These are phyloP conservation scores for Caenorhabditis sp. DNA, from an alignment of 2,888 invertebrate genomes.

Conservation along the genomic window DNA sequence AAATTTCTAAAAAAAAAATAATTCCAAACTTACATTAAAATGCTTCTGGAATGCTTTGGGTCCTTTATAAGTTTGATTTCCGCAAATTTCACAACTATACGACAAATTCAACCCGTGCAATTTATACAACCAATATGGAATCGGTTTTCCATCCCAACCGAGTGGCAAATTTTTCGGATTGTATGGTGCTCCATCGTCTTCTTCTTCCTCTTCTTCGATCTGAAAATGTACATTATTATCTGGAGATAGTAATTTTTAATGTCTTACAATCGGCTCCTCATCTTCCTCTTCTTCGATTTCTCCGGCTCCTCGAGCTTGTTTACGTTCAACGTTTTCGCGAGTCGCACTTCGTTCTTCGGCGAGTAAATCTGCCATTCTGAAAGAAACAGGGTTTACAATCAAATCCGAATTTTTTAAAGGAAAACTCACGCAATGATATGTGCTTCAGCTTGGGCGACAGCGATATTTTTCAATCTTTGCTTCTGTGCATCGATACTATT, in stretches of 20 bases:
- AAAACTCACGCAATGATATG: conserved; percentile 23
- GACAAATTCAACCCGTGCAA: conserved; percentile 97
- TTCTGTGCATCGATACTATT: conserved; percentile 53
- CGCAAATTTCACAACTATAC: conserved; percentile 98
- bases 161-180: conserved; percentile 99
- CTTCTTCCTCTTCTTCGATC: conserved; percentile 72
- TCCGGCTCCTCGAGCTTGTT: conserved; percentile 80
- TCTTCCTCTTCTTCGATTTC: conserved; percentile 78
- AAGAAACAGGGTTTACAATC: conserved; percentile 9
- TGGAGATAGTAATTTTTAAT: too few relatives aligned
- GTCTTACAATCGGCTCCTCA: conserved; percentile 73
- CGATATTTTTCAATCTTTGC: conserved; percentile 37
- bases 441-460: conserved; percentile 24
- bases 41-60: conserved; percentile 99
- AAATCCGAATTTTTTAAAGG: too few relatives aligned
- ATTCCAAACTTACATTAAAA: conserved; percentile 82
- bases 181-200: conserved; percentile 91
- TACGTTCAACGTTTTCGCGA: conserved; percentile 96
- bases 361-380: conserved; percentile 58
- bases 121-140: conserved; percentile 80
- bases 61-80: conserved; percentile 89
- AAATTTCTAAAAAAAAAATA: too few relatives aligned
- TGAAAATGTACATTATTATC: conserved; percentile 8
- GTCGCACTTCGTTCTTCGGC: conserved; percentile 85
- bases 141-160: conserved; percentile 74